These are phyloP conservation scores for Dromaius novaehollandiae DNA, from an alignment of 2,113 vertebrate species.

Conservation along the genomic window DNA sequence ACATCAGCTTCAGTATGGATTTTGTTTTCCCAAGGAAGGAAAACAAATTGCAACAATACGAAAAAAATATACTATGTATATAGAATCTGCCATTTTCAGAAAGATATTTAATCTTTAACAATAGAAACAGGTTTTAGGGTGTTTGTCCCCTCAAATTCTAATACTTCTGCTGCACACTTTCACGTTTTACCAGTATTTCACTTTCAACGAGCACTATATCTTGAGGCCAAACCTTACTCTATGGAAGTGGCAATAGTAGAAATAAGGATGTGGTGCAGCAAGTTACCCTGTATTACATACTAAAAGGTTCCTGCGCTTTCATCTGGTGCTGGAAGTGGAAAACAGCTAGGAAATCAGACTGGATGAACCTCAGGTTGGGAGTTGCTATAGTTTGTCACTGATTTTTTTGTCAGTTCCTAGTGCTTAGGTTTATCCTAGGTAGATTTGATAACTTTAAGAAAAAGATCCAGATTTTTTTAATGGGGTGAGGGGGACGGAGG, in stretches of 20 bases:
- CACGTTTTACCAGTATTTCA: background rate
- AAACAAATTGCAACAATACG: background rate
- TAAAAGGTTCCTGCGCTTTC: background rate
- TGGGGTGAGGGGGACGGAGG: accelerated
- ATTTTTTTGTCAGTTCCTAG: background rate
- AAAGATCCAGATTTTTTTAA: background rate
- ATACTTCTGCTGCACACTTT: background rate
- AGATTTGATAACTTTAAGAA: background rate
- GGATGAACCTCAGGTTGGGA: background rate
- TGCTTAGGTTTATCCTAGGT: background rate
- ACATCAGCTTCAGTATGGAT: background rate
- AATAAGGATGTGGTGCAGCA: background rate
- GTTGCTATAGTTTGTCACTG: background rate
- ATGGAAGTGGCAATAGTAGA: background rate
- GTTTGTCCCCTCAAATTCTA: background rate
- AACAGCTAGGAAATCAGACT: background rate
- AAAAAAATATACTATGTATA: background rate
- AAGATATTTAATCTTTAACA: background rate
- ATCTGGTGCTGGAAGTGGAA: background rate
- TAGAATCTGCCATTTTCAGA: background rate
- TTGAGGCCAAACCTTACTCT: background rate
- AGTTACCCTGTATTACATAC: background rate
- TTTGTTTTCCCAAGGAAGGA: background rate
- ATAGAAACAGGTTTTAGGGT: background rate
- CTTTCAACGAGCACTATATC: background rate